Base-by-base conservation (phyloP, 2,113 vertebrate genomes). In the Mystacornis crossleyi region DNA sequence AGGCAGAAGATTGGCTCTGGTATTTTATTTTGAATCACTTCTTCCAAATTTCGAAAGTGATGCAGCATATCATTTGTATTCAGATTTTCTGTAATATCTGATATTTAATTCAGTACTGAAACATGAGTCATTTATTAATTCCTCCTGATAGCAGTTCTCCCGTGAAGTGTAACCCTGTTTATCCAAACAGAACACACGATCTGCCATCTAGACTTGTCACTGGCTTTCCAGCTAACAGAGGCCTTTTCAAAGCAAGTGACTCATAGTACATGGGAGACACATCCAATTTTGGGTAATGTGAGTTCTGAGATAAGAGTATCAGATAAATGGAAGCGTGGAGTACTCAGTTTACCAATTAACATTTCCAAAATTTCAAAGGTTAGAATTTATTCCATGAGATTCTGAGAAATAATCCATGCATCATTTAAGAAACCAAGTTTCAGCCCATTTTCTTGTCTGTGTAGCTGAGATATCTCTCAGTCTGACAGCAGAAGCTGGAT, bases 301-400 rank as follows among this genome's bases (percentile, higher is more conserved):
- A 81, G 28, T 90, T 83, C 83, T 80, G 67, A 88, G 81, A 90
- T 75, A 77, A 84, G 24, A 45, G 70, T 75, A 57, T 31, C 57
- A 81, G 83, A 78, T 67, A 95, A 94, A 91, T 48, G 77, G 18
- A 67, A 70, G 60, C 12, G 33, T 55, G 60, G 65, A 86, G 47
- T n/a, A 86, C 61, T 67, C 77, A 4, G 23, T 38, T 89, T 91
- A 67, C 60, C 80, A 85, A 94, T 94, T 93, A 92, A 57, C 72
- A 94, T 95, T 96, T 93, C 93, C 51, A 53, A 34, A 79, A 84
- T 77, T 91, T 73, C 54, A 96, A 88, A 93, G 67, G 54, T 92
- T 91, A 74, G 51, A 71, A 45, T 45, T 77, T 36, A 33, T 19
- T 79, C 31, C 26, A 18, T 61, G 33, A 91, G 85, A 61, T 71